These are phyloP conservation scores for Lithobates sylvaticus DNA, from an alignment of 2,797 vertebrate species.

Conservation along the genomic window DNA sequence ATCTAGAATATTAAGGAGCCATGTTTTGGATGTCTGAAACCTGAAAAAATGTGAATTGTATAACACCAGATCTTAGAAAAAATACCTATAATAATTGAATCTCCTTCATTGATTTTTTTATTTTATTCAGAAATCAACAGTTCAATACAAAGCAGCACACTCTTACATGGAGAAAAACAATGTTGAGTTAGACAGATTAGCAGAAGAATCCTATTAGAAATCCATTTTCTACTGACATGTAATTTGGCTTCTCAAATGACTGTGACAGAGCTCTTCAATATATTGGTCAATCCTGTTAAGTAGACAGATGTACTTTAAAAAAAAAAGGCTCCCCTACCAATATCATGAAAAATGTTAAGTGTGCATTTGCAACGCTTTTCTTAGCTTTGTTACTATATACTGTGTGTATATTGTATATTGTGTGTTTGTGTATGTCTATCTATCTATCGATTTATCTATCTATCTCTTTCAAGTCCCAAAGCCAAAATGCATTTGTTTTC, in stretches of 20 bases:
- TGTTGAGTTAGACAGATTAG: slow-evolving; percentile 41
- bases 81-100: background rate
- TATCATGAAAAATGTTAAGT: too few relatives aligned
- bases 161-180: slow-evolving; percentile 8
- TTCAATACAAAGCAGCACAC: background rate
- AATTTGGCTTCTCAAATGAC: slow-evolving; percentile 29
- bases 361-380: too few relatives aligned
- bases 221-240: slow-evolving; percentile 32
- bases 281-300: slow-evolving; percentile 22
- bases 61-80: background rate
- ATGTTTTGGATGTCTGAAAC: background rate
- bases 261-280: slow-evolving; percentile 40
- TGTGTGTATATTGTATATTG: too few relatives aligned
- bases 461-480: too few relatives aligned
- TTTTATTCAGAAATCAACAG: background rate
- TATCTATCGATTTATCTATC: too few relatives aligned
- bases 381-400: too few relatives aligned
- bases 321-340: background rate
- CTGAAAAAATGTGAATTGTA: background rate
- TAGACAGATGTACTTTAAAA: slow-evolving; percentile 40
- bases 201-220: slow-evolving; percentile 21
- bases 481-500: too few relatives aligned
- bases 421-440: too few relatives aligned
- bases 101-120: background rate
- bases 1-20: background rate